Conservation (phyloP, 1,140 invertebrate genomes). For the Zaprionus camerounensis region DNA sequence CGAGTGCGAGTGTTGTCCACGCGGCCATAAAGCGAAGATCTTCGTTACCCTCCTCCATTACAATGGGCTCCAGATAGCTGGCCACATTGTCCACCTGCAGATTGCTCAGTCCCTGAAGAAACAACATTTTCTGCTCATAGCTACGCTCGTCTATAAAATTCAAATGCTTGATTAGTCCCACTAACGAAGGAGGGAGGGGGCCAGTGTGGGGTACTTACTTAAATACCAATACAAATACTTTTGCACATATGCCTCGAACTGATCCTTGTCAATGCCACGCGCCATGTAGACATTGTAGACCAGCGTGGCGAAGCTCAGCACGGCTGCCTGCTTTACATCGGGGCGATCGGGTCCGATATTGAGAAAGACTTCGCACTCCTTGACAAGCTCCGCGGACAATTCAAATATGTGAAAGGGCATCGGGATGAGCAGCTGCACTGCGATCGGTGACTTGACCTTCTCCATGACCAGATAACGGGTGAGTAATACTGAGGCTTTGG, state of each 20-base stretch:
- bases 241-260: constrained; percentile 89
- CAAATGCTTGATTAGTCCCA: neutral
- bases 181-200: too few species aligned
- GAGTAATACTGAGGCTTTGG: constrained; percentile 87
- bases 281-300: constrained; percentile 87
- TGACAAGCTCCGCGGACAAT: constrained; percentile 85
- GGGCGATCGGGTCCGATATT: constrained; percentile 84
- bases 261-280: constrained; percentile 86
- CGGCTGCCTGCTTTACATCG: constrained; percentile 88
- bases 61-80: constrained; percentile 87
- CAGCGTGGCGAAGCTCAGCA: constrained; percentile 89
- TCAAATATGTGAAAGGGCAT: constrained; percentile 87
- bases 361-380: constrained; percentile 85
- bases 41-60: constrained; percentile 85
- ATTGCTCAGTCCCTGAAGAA: constrained; percentile 88
- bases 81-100: constrained; percentile 87
- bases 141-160: constrained; percentile 86
- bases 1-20: constrained; percentile 87
- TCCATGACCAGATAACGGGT: constrained; percentile 87
- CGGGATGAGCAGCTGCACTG: constrained; percentile 85
- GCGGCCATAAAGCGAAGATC: constrained; percentile 87
- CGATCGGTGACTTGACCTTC: constrained; percentile 86
- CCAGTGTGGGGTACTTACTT: constrained; percentile 53
- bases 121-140: constrained; percentile 89
- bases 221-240: constrained; percentile 86